A percentile compares a stretch with the other conserved stretches of the same genome.
These are phyloP conservation scores for Mylabris sibirica DNA, from an alignment of 2,888 invertebrate species.

Conservation along the genomic window DNA sequence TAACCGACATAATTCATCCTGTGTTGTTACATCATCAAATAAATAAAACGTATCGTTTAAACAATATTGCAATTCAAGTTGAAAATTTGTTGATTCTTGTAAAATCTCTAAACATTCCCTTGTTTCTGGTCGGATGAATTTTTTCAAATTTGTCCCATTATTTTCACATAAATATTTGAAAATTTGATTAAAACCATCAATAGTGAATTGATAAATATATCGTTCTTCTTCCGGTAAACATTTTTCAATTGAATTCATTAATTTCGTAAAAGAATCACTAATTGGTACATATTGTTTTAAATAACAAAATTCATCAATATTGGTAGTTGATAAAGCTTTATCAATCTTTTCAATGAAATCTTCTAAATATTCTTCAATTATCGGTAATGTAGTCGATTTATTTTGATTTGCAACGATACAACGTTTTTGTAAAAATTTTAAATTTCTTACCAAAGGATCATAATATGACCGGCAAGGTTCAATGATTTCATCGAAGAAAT, in stretches of 20 bases:
- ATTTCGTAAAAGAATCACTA: background rate
- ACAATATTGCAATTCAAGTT: background rate
- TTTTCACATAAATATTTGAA: background rate
- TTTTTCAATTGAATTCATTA: background rate
- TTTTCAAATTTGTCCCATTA: background rate
- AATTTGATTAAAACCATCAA: background rate
- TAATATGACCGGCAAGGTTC: background rate
- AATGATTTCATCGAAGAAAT: background rate
- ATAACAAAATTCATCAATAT: background rate
- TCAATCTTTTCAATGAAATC: background rate
- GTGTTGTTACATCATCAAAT: background rate
- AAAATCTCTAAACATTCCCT: background rate
- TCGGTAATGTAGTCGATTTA: background rate
- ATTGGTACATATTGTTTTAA: background rate
- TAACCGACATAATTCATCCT: background rate
- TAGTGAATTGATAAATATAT: background rate
- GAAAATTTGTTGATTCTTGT: background rate
- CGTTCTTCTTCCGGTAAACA: background rate
- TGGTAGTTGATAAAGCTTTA: too few species aligned
- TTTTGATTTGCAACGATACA: background rate
- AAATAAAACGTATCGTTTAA: background rate
- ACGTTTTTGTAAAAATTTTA: background rate
- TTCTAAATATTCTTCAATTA: background rate
- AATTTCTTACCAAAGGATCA: background rate
- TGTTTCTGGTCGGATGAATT: background rate